phyloP scores from a whole-genome alignment of 2,888 invertebrate species.

The Diadromus collaris region DNA sequence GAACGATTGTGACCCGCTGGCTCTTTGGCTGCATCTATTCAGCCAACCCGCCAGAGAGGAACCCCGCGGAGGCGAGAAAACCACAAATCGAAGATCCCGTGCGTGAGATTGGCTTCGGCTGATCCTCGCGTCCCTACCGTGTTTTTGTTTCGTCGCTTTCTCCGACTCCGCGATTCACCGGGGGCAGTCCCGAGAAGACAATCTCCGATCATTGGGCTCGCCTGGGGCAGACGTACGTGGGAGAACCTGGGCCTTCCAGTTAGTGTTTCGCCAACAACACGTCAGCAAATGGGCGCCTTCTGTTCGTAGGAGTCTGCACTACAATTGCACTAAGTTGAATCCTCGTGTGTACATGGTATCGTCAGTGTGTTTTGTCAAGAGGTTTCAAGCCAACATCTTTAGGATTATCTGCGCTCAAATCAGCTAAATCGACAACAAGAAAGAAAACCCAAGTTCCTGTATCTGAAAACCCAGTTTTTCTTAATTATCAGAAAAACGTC shows the following conservation, averaged over 20 bases:
- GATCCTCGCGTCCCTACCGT: slow-evolving; percentile 65
- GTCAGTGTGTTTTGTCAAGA: no score
- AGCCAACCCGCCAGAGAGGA: background rate
- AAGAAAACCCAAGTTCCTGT: no score
- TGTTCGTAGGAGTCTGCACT: no score
- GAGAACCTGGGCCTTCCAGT: no score
- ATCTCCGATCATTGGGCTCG: slow-evolving; percentile 45
- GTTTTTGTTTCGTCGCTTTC: slow-evolving; percentile 49
- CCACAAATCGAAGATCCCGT: slow-evolving; percentile 69
- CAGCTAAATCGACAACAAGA: no score
- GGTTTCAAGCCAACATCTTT: no score
- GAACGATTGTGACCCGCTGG: slow-evolving; percentile 56
- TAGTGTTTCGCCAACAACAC: no score
- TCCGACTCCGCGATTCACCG: slow-evolving; percentile 9
- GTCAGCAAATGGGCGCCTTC: no score
- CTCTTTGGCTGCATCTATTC: slow-evolving; percentile 41
- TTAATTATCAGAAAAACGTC: background rate
- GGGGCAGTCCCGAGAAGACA: slow-evolving; percentile 52
- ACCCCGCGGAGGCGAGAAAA: slow-evolving; percentile 40
- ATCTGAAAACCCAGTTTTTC: background rate
- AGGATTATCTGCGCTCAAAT: no score
- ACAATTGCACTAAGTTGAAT: no score
- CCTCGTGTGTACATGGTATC: no score
- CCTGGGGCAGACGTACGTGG: slow-evolving; percentile 10
- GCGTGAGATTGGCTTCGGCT: slow-evolving; percentile 70